Evolutionary conservation across 2,888 invertebrate species (phyloP).

Genomic region (Encarsia formosa): DNA sequence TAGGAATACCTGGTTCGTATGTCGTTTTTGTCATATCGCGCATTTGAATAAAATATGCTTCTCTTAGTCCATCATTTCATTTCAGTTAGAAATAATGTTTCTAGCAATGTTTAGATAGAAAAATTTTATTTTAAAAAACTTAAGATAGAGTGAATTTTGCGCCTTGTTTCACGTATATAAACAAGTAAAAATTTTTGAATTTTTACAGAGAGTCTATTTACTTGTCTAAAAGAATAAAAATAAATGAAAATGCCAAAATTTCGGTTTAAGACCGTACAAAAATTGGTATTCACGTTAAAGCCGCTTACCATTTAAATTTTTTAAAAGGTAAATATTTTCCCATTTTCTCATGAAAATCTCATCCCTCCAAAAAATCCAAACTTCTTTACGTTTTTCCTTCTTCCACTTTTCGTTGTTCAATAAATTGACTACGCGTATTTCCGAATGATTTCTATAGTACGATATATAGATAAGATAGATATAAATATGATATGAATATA

Average conservation of each 20-base stretch:
- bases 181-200: constrained; percentile 40
- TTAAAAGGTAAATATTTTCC: constrained; percentile 28
- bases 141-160: constrained; percentile 47
- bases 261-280: too few species aligned
- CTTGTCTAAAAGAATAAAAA: constrained; percentile 30
- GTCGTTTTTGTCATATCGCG: constrained; percentile 23
- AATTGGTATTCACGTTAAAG: too few species aligned
- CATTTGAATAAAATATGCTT: constrained; percentile 22
- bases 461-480: constrained; percentile 21
- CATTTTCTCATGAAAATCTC: constrained; percentile 30
- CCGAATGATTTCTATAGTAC: constrained; percentile 23
- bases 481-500: constrained; percentile 8
- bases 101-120: constrained; percentile 49
- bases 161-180: constrained; percentile 47
- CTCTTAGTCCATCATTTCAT: constrained; percentile 27
- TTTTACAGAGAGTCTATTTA: constrained; percentile 43
- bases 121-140: constrained; percentile 47
- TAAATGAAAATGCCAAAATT: constrained; percentile 10
- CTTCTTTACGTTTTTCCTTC: constrained; percentile 19
- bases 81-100: constrained; percentile 41
- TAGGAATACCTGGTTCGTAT: constrained; percentile 16
- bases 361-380: constrained; percentile 9
- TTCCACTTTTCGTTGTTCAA: constrained; percentile 20
- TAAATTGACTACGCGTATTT: constrained; percentile 25
- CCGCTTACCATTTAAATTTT: too few species aligned